phyloP scores from a whole-genome alignment of 2,113 vertebrate species.

The Sander vitreus region DNA sequence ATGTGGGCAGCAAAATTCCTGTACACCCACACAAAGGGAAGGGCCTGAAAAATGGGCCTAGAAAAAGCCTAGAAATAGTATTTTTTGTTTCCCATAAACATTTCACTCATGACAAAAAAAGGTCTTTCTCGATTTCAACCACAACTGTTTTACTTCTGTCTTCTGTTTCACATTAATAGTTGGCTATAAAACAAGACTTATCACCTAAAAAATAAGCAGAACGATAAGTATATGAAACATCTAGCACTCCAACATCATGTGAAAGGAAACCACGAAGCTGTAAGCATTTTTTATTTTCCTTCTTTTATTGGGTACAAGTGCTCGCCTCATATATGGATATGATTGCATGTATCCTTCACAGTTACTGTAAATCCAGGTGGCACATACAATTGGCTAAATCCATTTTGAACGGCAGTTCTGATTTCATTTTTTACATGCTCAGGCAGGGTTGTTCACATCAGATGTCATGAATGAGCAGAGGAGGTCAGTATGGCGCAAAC shows the following conservation, averaged over 20 bases:
- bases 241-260: not conserved
- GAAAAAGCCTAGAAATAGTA: too few relatives aligned
- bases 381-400: conserved; percentile 32
- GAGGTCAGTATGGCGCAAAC: conserved; percentile 4
- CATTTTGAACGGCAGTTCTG: conserved; percentile 18
- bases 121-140: not conserved
- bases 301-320: conserved; percentile 65
- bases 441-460: conserved; percentile 42
- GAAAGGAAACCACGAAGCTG: conserved; percentile 33
- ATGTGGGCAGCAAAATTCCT: conserved; percentile 1
- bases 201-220: not conserved
- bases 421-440: conserved; percentile 64
- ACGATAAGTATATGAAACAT: not conserved
- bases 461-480: conserved; percentile 21
- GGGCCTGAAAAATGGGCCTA: not conserved
- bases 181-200: not conserved
- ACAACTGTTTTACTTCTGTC: not conserved
- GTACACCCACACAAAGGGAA: not conserved
- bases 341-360: conserved; percentile 24
- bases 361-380: conserved; percentile 37
- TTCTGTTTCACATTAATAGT: not conserved
- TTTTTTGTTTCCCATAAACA: not conserved
- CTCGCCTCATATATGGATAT: conserved; percentile 44
- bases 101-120: not conserved
- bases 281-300: not conserved